phyloP scores from a whole-genome alignment of 2,888 invertebrate genomes.

The Cryptus armator region DNA sequence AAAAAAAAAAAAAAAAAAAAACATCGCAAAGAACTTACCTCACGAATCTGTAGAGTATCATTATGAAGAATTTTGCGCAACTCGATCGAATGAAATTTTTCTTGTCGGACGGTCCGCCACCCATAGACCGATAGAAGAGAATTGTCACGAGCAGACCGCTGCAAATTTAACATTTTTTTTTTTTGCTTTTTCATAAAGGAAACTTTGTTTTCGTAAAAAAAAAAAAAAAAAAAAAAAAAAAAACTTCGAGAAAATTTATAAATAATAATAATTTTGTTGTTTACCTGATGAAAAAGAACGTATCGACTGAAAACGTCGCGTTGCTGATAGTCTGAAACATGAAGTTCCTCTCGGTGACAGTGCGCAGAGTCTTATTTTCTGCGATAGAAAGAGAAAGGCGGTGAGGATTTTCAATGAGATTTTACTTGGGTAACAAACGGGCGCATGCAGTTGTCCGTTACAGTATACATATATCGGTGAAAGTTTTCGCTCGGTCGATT shows the following conservation, averaged over 20 bases:
- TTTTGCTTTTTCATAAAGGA: too few species aligned
- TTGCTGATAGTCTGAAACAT: constrained; percentile 94
- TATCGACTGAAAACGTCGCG: constrained; percentile 94
- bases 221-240: too few species aligned
- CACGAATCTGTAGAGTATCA: constrained; percentile 88
- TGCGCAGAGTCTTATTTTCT: constrained; percentile 92
- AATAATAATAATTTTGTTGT: too few species aligned
- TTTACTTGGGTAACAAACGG: constrained; percentile 3
- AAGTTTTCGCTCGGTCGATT: constrained; percentile 57
- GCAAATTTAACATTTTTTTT: constrained; percentile 72
- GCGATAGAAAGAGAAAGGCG: constrained; percentile 83
- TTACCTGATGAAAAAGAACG: constrained; percentile 94
- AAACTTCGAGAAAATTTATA: too few species aligned
- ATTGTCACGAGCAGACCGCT: constrained; percentile 94
- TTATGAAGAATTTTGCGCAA: constrained; percentile 85
- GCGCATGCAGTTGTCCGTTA: not conserved
- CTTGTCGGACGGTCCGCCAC: constrained; percentile 87
- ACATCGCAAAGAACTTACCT: constrained; percentile 84
- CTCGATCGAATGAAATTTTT: constrained; percentile 85
- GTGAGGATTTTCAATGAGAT: constrained; percentile 69
- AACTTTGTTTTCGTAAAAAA: too few species aligned
- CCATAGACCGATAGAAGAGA: constrained; percentile 92
- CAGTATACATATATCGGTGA: constrained; percentile 49
- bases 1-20: constrained; percentile 7
- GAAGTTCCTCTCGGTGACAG: constrained; percentile 91